Conservation (phyloP, 2,797 vertebrate species). For the Anguilla marmorata region DNA sequence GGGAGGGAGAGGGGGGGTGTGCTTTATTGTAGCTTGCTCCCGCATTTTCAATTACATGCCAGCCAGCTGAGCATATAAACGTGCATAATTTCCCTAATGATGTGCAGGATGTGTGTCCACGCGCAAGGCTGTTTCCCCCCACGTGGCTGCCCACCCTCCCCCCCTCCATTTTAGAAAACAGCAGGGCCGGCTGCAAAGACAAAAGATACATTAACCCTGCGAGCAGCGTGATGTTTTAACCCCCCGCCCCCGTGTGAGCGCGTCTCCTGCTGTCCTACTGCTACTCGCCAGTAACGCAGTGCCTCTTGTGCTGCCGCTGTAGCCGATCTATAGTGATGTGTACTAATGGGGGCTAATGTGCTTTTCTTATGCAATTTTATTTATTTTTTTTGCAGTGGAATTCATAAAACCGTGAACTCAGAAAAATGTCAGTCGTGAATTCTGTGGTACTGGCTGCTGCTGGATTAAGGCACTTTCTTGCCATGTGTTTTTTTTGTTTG, state of each 20-base stretch:
- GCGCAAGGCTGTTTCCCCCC: constrained; percentile 32
- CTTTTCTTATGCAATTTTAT: not conserved
- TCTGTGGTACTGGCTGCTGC: not conserved
- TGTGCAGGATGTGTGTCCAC: constrained; percentile 43
- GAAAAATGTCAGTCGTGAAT: not conserved
- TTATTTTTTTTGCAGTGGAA: not conserved
- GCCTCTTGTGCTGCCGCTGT: not conserved
- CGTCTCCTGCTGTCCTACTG: not conserved
- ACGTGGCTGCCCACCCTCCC: constrained; percentile 12
- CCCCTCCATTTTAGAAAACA: constrained; percentile 11
- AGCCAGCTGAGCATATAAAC: constrained; percentile 53
- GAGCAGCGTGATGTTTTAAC: constrained; percentile 44
- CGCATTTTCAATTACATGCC: constrained; percentile 50
- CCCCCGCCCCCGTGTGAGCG: not conserved
- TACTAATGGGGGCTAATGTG: not conserved
- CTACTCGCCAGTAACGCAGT: not conserved
- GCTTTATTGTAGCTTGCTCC: constrained; percentile 34
- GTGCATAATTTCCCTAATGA: constrained; percentile 55
- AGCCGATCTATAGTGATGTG: not conserved
- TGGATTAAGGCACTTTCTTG: not conserved
- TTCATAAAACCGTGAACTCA: not conserved
- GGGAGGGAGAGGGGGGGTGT: not conserved
- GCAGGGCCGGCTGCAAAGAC: constrained; percentile 31
- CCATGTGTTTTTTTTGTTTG: not conserved
- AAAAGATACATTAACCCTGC: constrained; percentile 33